These are phyloP conservation scores for Aphelinus atriplicis DNA, from an alignment of 1,140 invertebrate species.

Conservation along the genomic window DNA sequence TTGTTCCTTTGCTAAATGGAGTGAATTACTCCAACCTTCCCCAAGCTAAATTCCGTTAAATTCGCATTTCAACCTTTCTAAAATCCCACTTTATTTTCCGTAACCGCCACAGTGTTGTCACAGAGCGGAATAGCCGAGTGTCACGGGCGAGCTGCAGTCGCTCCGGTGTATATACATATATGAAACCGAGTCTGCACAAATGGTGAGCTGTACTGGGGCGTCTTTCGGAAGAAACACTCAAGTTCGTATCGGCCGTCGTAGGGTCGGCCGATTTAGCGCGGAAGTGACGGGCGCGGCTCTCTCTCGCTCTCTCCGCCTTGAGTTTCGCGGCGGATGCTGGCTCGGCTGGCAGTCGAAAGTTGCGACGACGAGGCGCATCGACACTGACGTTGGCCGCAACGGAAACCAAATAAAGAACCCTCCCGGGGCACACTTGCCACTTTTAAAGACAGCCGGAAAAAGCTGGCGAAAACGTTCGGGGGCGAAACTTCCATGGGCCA, in stretches of 20 bases:
- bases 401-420: conserved; percentile 14
- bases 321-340: background rate
- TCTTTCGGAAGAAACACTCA: conserved; percentile 3
- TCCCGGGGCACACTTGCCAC: background rate
- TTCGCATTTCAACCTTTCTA: too few relatives aligned
- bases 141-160: too few relatives aligned
- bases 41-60: too few relatives aligned
- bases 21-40: too few relatives aligned
- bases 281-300: background rate
- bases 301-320: too few relatives aligned
- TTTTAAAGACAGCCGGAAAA: background rate
- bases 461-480: background rate
- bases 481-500: background rate
- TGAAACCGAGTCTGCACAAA: too few relatives aligned
- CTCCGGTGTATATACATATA: too few relatives aligned
- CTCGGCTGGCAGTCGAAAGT: background rate
- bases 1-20: too few relatives aligned
- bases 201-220: background rate
- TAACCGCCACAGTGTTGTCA: too few relatives aligned
- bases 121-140: too few relatives aligned
- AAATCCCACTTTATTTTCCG: too few relatives aligned
- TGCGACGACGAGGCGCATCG: conserved; percentile 1
- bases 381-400: background rate
- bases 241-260: background rate
- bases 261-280: conserved; percentile 5